Evolutionary conservation across 2,888 invertebrate species (phyloP).

Genomic region (Spodoptera exigua): DNA sequence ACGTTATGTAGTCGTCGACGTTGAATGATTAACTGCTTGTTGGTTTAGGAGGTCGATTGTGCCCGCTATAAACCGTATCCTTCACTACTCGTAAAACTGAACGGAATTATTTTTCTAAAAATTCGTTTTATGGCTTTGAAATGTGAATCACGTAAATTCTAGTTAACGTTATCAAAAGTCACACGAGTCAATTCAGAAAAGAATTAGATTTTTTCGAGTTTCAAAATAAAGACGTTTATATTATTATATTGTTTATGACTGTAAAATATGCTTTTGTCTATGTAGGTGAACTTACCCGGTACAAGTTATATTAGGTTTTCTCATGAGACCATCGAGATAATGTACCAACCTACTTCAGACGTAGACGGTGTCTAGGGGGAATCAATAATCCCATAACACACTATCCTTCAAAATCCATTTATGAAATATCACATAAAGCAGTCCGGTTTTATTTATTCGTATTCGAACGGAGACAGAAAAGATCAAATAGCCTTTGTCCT

Average conservation of each 20-base stretch:
- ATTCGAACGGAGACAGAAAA: conserved; percentile 74
- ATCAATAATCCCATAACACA: conserved; percentile 81
- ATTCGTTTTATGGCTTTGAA: conserved; percentile 20
- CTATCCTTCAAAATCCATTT: conserved; percentile 84
- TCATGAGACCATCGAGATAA: conserved; percentile 67
- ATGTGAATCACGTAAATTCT: background rate
- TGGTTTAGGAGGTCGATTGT: conserved; percentile 60
- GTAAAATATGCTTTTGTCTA: conserved; percentile 45
- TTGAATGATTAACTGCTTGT: conserved; percentile 71
- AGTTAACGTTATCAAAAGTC: too few species aligned
- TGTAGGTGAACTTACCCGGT: conserved; percentile 54
- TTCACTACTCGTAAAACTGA: conserved; percentile 64
- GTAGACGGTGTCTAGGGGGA: conserved; percentile 67
- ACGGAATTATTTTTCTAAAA: conserved; percentile 59
- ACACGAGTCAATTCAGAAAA: too few species aligned
- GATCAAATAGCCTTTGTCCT: conserved; percentile 89
- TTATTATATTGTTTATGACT: conserved; percentile 9
- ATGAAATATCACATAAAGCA: conserved; percentile 84
- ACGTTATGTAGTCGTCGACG: conserved; percentile 64
- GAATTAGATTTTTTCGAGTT: too few species aligned
- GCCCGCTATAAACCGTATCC: conserved; percentile 61
- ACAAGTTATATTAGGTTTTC: conserved; percentile 67
- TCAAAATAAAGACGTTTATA: too few species aligned
- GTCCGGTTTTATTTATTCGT: conserved; percentile 84
- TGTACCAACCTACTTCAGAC: conserved; percentile 67